Base-by-base conservation (phyloP, 2,797 vertebrate species). In the Mastacembelus armatus region DNA sequence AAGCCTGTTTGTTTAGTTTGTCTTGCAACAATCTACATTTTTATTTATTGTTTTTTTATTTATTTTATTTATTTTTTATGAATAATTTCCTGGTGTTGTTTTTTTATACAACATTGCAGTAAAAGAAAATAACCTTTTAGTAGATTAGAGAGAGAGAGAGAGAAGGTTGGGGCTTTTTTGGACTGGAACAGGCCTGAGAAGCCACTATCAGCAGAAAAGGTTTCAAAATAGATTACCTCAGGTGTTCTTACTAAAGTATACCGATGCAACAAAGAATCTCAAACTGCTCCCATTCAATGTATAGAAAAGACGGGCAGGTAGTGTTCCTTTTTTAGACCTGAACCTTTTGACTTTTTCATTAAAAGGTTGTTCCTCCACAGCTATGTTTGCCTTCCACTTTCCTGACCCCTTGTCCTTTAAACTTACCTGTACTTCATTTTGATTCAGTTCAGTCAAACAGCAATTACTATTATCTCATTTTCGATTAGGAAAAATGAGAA, bases 381-480 rank as follows among this genome's bases (percentile, higher is more conserved):
- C n/a, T 18, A 19, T 3, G 16, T 24, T 38, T 26, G 6, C 3
- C 12, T 29, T 63, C n/a, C 1, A 9, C 4, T 32, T 56, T 16
- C 2, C 2, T 22, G n/a, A 39, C 19, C 7, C 29, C 12, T 18
- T 36, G 32, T 54, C 32, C 61, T 56, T 45, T 22, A 47, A 48
- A 33, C 10, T 48, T 44, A n/a, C n/a, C n/a, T n/a, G n/a, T n/a
- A 16, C 10, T 72, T 65, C 10, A 54, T 27, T 59, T 60, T 32
- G 4, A 16, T 33, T 50, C 2, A 14, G 52, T 60, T 65, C 29
- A 43, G 40, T 59, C 49, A 36, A 40, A 44, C 47, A 15, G 32
- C 36, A 77, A 55, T 70, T 44, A 55, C 56, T 10, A 7, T 27
- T 39, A 49, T 49, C 50, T 66, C 2, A 29, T 66, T 65, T 74